phyloP scores from a whole-genome alignment of 1,140 invertebrate species.

The Lucilia cuprina region DNA sequence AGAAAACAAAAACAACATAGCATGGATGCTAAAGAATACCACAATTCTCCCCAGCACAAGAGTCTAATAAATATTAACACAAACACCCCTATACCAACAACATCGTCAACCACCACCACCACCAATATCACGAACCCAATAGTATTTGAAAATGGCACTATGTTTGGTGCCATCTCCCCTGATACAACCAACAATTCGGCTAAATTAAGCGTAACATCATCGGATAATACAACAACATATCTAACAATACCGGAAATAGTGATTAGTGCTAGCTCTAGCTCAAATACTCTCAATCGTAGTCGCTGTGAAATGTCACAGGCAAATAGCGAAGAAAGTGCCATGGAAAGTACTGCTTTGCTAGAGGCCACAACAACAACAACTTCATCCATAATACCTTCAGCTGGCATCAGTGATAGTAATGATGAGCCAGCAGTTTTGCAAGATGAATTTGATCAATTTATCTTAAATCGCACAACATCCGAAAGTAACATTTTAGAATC shows the following conservation, averaged over 20 bases:
- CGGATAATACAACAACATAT: neutral
- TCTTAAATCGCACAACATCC: conserved; percentile 50
- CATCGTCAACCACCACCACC: neutral
- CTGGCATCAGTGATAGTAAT: neutral
- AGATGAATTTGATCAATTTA: conserved; percentile 50
- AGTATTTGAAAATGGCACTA: conserved; percentile 55
- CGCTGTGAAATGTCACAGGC: conserved; percentile 37
- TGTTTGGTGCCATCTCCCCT: conserved; percentile 49
- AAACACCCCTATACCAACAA: conserved; percentile 16
- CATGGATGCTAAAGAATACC: conserved; percentile 24
- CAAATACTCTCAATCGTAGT: conserved; percentile 44
- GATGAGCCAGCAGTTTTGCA: conserved; percentile 15
- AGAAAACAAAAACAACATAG: conserved; percentile 29
- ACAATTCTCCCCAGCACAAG: conserved; percentile 18
- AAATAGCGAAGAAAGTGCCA: conserved; percentile 40
- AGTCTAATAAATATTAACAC: conserved; percentile 14
- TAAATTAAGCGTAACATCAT: conserved; percentile 38
- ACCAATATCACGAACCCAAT: neutral
- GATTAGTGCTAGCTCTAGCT: conserved; percentile 50
- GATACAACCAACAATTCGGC: conserved; percentile 9
- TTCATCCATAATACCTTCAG: neutral
- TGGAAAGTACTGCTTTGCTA: conserved; percentile 44
- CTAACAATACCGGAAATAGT: conserved; percentile 52
- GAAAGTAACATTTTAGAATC: conserved; percentile 54
- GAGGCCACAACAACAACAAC: conserved; percentile 7